A percentile compares a stretch with the other conserved stretches of the same genome.
Conservation (phyloP, 2,888 invertebrate species). For the Euphydryas editha region DNA sequence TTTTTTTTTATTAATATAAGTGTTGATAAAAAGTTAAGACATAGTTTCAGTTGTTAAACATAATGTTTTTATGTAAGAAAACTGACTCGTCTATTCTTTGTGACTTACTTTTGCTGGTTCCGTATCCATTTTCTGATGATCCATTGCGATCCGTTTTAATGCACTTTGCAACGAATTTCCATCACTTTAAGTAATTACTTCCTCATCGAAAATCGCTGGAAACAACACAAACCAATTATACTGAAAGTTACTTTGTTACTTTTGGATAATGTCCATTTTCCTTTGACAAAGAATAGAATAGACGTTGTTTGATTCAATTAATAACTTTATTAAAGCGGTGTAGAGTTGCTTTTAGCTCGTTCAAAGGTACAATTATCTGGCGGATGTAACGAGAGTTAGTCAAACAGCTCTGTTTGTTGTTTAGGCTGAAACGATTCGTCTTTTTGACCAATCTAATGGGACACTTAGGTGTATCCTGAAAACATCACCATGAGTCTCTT, state of each 20-base stretch:
- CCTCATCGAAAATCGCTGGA: constrained; percentile 18
- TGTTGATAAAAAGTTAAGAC: not conserved
- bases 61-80: not conserved
- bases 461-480: constrained; percentile 1
- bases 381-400: constrained; percentile 19
- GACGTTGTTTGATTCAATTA: not conserved
- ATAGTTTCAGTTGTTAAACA: not conserved
- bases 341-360: constrained; percentile 16
- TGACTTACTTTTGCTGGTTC: constrained; percentile 2
- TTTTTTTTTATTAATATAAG: no score
- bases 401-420: constrained; percentile 26
- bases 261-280: not conserved
- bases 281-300: not conserved
- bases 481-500: constrained; percentile 3
- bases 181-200: constrained; percentile 28
- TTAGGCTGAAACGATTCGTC: constrained; percentile 5
- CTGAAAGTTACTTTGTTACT: not conserved
- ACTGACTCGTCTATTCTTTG: not conserved
- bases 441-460: constrained; percentile 15
- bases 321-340: constrained; percentile 2
- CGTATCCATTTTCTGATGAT: constrained; percentile 1
- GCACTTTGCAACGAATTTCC: constrained; percentile 17
- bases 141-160: constrained; percentile 16
- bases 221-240: not conserved
- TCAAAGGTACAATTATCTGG: not conserved